Evolutionary conservation across 2,113 vertebrate genomes (phyloP), one percentile per base, ranked within the genome.

Genomic region (Hippocampus mohnikei): DNA sequence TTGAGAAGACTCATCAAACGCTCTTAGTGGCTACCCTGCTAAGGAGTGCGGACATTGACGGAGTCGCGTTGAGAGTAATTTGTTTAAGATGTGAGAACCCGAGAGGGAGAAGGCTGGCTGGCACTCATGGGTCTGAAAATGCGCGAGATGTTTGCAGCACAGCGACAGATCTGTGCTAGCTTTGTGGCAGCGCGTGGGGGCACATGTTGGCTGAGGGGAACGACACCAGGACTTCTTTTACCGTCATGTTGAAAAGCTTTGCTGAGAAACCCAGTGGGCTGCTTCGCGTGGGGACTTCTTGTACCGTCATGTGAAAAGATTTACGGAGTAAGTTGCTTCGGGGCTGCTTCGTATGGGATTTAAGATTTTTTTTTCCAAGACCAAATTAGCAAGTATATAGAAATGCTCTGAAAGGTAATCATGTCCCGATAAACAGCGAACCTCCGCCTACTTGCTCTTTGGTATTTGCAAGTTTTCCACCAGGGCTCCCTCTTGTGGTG

Each of bases 61-160:
- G 52, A 53, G 52, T 53, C 70, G 23, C 69, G 61, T 27, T 76
- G 55, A 69, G 76, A 80, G 79, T 77, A 82, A 77, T 82, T 87
- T 85, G 76, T 79, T 84, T 85, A 52, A 66, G 74, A 78, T 62
- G 79, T 71, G 81, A 55, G 84, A 76, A 79, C 76, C 84, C 73
- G 11, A 58, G 25, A 77, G 86, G 81, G 85, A 75, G 67, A 85
- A 33, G 4, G 29, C 29, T 33, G 71, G 66, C 66, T 1, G 41
- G 66, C 62, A 69, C 79, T 83, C 76, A 79, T 77, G 76, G 67
- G 73, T 66, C 62, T 10, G 64, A 42, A 83, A 81, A 81, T 74
- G 77, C 67, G 76, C 11, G 68, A 82, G 76, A 64, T 67, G 75
- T 73, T 71, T 23, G 73, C 59, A 48, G 13, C 61, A 60, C 29